phyloP scores from a whole-genome alignment of 2,113 vertebrate species.

The Oenanthe melanoleuca region DNA sequence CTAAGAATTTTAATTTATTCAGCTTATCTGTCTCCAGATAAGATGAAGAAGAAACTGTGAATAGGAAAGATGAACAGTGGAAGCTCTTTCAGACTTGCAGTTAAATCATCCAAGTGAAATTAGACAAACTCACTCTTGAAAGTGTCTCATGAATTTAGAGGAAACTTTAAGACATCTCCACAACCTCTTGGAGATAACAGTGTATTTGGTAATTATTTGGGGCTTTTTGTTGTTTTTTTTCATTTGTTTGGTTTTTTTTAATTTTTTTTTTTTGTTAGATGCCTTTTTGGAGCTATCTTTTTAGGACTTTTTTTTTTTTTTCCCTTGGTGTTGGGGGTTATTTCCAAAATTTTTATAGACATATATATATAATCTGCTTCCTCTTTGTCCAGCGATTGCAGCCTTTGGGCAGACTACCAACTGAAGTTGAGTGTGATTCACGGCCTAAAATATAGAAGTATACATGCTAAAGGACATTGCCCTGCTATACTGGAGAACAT shows the following conservation, averaged over 20 bases:
- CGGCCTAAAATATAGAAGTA: background rate
- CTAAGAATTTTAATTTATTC: background rate
- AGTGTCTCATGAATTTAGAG: background rate
- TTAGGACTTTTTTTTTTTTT: background rate
- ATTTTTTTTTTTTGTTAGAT: background rate
- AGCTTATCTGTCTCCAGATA: background rate
- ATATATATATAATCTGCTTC: too few species aligned
- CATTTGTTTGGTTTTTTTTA: too few species aligned
- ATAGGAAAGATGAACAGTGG: background rate
- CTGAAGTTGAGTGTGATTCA: background rate
- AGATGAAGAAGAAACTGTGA: background rate
- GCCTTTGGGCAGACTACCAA: background rate
- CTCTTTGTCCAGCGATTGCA: background rate
- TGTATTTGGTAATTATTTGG: background rate
- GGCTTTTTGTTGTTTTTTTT: too few species aligned
- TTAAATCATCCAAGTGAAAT: background rate
- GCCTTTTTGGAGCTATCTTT: background rate
- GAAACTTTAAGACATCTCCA: background rate
- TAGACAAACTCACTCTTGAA: background rate
- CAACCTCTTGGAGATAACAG: background rate
- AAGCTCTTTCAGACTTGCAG: background rate
- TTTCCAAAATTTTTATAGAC: background rate
- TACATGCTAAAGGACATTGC: background rate
- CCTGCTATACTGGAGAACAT: background rate
- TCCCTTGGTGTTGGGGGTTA: background rate